Conservation (phyloP, 2,797 vertebrate species). For the Eremophila alpestris region DNA sequence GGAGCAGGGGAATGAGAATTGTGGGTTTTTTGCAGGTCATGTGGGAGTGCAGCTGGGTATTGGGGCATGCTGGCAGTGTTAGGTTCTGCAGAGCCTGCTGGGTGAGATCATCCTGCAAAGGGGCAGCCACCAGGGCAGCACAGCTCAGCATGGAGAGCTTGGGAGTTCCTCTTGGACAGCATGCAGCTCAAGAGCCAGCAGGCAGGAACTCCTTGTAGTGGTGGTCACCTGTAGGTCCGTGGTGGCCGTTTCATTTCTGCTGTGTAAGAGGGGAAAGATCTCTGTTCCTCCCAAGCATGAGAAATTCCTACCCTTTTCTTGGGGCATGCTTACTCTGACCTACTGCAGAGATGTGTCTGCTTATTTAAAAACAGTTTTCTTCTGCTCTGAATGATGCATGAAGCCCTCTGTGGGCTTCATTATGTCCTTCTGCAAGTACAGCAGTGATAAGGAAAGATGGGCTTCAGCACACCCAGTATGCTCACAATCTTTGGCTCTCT, state of each 20-base stretch:
- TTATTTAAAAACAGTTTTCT: not conserved
- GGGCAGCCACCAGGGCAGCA: not conserved
- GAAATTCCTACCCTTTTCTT: not conserved
- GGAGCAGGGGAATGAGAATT: not conserved
- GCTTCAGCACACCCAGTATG: not conserved
- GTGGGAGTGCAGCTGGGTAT: not conserved
- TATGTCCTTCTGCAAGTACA: not conserved
- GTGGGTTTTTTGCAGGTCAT: not conserved
- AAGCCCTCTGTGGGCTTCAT: not conserved
- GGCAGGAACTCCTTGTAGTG: not conserved
- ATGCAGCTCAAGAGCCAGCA: not conserved
- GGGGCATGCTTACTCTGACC: not conserved
- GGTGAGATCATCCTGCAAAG: fast-evolving
- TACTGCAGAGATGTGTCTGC: not conserved
- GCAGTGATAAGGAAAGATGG: not conserved
- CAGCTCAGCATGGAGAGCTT: fast-evolving
- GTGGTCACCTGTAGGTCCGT: fast-evolving
- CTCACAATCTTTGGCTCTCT: not conserved
- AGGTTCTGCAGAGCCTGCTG: not conserved
- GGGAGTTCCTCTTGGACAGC: no score
- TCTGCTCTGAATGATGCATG: not conserved
- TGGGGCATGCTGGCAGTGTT: fast-evolving
- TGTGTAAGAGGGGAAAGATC: fast-evolving
- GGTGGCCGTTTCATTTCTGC: not conserved
- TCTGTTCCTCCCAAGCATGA: not conserved